phyloP scores from a whole-genome alignment of 2,113 vertebrate genomes.

The Crotalus tigris region DNA sequence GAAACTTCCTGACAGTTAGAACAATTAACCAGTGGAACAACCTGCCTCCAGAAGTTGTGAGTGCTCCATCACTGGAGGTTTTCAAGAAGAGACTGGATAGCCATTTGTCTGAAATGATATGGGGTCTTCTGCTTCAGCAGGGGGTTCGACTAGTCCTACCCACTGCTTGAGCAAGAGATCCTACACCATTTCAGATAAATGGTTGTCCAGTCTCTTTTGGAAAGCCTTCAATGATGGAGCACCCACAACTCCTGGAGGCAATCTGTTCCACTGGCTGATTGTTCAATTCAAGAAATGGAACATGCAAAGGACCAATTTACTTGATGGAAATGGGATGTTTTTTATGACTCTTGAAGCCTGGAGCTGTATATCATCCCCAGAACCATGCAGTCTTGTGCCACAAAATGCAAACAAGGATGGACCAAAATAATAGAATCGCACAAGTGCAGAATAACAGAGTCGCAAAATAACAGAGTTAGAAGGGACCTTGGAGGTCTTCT shows the following conservation, averaged over 20 bases:
- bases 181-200: background rate
- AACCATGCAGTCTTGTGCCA: background rate
- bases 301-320: background rate
- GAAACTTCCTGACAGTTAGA: too few relatives aligned
- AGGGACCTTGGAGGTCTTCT: background rate
- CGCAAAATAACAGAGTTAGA: background rate
- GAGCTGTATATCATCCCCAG: slow-evolving; percentile 22
- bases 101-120: too few relatives aligned
- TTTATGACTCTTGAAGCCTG: background rate
- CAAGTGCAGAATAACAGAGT: too few relatives aligned
- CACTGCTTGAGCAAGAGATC: background rate
- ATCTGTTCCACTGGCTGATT: too few relatives aligned
- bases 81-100: too few relatives aligned
- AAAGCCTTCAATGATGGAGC: too few relatives aligned
- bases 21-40: too few relatives aligned
- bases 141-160: background rate
- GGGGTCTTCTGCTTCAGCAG: too few relatives aligned
- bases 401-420: slow-evolving; percentile 31
- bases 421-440: slow-evolving; percentile 34
- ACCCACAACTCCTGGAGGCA: too few relatives aligned
- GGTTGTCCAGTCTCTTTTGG: too few relatives aligned
- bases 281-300: background rate
- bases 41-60: too few relatives aligned
- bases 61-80: too few relatives aligned
- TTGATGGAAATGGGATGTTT: background rate